Percentiles rank a stretch among this genome's conserved stretches.
These are phyloP conservation scores for Carettochelys insculpta DNA, from an alignment of 2,113 vertebrate genomes.

Conservation along the genomic window DNA sequence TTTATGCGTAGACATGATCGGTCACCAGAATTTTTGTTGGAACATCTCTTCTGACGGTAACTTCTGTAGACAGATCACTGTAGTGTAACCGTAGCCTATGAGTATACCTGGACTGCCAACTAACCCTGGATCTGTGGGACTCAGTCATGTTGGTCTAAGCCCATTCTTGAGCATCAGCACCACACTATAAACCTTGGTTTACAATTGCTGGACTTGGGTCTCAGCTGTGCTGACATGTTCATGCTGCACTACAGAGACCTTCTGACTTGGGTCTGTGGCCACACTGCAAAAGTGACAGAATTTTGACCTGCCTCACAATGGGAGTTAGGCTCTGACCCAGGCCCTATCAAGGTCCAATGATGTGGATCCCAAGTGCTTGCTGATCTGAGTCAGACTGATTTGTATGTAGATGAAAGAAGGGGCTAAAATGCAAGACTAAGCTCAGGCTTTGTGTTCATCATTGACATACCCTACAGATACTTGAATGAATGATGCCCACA, in stretches of 20 bases:
- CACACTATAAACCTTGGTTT: background rate
- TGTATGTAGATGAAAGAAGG: background rate
- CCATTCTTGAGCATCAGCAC: background rate
- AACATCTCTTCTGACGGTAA: too few species aligned
- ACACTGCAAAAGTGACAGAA: background rate
- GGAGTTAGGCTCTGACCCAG: background rate
- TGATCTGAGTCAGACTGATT: background rate
- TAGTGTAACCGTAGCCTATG: too few species aligned
- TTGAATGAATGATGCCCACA: background rate
- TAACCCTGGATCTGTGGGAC: background rate
- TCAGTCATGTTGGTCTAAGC: background rate
- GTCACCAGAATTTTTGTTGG: too few species aligned
- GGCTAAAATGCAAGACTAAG: background rate
- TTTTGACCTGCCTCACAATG: background rate
- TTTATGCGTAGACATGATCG: too few species aligned
- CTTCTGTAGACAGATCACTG: too few species aligned
- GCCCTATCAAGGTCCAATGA: too few species aligned
- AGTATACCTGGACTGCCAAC: background rate
- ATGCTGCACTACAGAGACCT: background rate
- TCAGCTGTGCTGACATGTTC: background rate
- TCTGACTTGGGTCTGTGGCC: background rate
- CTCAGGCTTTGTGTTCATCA: background rate
- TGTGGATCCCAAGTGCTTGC: background rate
- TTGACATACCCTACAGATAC: background rate
- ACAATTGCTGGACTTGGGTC: background rate